These are phyloP conservation scores for Pogonophryne albipinna DNA, from an alignment of 2,797 vertebrate genomes.

Conservation along the genomic window DNA sequence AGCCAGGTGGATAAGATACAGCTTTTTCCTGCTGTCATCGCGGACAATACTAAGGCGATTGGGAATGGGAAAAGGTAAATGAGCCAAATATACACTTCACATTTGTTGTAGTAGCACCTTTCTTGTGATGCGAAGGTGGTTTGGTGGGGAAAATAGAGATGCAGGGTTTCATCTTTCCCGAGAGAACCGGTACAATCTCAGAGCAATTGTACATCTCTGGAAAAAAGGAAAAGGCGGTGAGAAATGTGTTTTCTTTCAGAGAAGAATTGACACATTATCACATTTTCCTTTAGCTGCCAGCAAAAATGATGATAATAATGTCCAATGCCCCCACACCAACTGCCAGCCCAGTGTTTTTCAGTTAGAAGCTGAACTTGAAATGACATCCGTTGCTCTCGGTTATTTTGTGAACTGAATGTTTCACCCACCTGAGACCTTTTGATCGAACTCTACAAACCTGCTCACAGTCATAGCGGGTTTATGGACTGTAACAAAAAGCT, in stretches of 20 bases:
- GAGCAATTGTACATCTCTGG: conserved; percentile 12
- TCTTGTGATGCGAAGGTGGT: conserved; percentile 20
- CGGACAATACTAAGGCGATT: conserved; percentile 18
- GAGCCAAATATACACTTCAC: conserved; percentile 33
- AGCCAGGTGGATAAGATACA: conserved; percentile 53
- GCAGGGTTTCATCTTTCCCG: not conserved
- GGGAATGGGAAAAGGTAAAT: conserved; percentile 44
- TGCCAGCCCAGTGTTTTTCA: conserved; percentile 26
- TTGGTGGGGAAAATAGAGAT: not conserved
- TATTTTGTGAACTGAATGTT: conserved; percentile 22
- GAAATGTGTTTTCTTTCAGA: not conserved
- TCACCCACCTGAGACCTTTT: conserved; percentile 18
- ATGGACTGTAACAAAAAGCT: conserved; percentile 16
- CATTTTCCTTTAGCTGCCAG: conserved; percentile 45
- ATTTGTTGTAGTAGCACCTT: conserved; percentile 27
- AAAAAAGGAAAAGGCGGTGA: conserved; percentile 11
- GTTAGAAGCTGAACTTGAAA: conserved; percentile 35
- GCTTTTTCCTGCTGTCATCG: conserved; percentile 32
- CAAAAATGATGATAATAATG: conserved; percentile 37
- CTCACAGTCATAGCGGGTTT: conserved; percentile 17
- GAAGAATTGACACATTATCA: conserved; percentile 6
- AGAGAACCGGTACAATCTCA: conserved; percentile 18
- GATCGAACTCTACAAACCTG: not conserved
- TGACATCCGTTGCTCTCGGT: conserved; percentile 21
- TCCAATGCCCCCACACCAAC: conserved; percentile 31